These are phyloP conservation scores for Hoplias malabaricus DNA, from an alignment of 2,113 vertebrate genomes.

Conservation along the genomic window DNA sequence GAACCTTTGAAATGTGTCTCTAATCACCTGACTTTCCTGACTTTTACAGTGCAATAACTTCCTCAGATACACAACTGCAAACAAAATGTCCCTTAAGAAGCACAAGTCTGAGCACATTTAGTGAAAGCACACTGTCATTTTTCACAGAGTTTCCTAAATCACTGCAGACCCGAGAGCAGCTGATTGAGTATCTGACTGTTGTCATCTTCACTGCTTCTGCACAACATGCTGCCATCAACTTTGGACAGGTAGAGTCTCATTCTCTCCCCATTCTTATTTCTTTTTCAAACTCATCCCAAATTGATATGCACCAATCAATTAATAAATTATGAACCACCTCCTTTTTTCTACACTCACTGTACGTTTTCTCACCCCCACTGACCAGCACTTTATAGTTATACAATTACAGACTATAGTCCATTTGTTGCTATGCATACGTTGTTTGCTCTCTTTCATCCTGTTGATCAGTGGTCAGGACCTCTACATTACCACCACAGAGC, in stretches of 20 bases:
- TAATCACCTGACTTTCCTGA: too few species aligned
- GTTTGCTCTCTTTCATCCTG: too few species aligned
- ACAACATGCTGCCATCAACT: constrained; percentile 95
- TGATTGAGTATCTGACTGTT: constrained; percentile 86
- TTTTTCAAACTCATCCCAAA: neutral
- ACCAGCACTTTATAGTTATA: too few species aligned
- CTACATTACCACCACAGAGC: too few species aligned
- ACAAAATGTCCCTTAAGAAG: neutral
- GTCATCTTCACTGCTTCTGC: constrained; percentile 89
- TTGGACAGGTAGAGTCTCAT: constrained; percentile 90
- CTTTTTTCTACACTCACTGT: too few species aligned
- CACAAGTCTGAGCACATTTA: neutral
- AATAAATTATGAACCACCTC: too few species aligned
- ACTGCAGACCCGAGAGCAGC: constrained; percentile 78
- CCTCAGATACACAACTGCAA: neutral
- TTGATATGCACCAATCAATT: too few species aligned
- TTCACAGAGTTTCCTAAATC: constrained; percentile 86
- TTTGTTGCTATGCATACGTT: too few species aligned
- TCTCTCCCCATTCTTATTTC: too few species aligned
- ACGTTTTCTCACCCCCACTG: too few species aligned
- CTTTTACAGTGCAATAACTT: constrained; percentile 7
- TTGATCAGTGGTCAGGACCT: too few species aligned
- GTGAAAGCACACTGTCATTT: neutral
- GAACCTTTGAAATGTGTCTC: constrained; percentile 3
- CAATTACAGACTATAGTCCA: too few species aligned